Evolutionary conservation across 1,140 invertebrate species (phyloP).

Genomic region (Drosophila sp.): DNA sequence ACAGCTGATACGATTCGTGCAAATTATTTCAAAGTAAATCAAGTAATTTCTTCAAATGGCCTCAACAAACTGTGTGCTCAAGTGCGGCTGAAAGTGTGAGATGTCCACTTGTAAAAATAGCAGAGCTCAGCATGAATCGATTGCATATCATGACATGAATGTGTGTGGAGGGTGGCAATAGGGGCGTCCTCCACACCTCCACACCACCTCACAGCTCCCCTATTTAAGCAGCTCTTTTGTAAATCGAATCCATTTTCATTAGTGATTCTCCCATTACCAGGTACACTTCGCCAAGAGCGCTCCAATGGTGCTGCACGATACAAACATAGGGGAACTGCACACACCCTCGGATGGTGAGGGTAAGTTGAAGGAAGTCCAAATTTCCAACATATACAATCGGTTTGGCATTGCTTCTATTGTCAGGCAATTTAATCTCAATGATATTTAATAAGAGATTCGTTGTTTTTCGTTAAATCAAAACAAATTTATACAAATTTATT

Average conservation of each 20-base stretch:
- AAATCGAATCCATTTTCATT: constrained; percentile 42
- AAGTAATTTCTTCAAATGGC: constrained; percentile 26
- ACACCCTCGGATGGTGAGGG: constrained; percentile 56
- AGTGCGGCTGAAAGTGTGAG: constrained; percentile 26
- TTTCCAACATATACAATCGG: not conserved
- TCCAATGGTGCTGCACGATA: constrained; percentile 56
- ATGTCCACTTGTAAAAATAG: constrained; percentile 41
- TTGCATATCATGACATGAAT: constrained; percentile 17
- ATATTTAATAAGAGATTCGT: not conserved
- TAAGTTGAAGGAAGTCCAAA: constrained; percentile 11
- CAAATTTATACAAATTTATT: constrained; percentile 6
- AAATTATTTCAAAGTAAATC: constrained; percentile 15
- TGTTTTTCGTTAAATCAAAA: constrained; percentile 1
- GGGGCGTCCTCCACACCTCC: too few relatives aligned
- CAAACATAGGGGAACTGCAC: constrained; percentile 50
- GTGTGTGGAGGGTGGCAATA: not conserved
- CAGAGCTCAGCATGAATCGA: constrained; percentile 49
- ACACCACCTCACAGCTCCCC: too few relatives aligned
- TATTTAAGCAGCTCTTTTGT: not conserved
- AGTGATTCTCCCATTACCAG: constrained; percentile 41
- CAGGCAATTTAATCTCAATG: not conserved
- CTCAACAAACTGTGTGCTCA: constrained; percentile 25
- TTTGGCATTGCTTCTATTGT: constrained; percentile 5
- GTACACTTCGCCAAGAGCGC: constrained; percentile 77
- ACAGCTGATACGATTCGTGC: not conserved